Evolutionary conservation across 2,113 vertebrate genomes (phyloP).

Genomic region (Takifugu bimaculatus): DNA sequence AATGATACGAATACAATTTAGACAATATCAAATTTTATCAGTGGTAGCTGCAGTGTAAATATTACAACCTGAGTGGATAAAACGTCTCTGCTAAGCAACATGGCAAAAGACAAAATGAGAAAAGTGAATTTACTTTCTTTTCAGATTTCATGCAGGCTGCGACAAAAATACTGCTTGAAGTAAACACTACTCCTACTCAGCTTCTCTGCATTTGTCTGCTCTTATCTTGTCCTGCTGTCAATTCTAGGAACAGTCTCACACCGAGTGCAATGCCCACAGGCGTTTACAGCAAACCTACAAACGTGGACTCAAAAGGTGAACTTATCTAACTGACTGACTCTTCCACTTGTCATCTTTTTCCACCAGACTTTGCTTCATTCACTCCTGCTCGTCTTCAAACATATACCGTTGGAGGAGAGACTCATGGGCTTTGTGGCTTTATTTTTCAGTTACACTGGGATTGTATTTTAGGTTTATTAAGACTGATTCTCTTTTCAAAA

Average conservation of each 20-base stretch:
- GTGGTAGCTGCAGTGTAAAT: background rate
- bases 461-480: too few relatives aligned
- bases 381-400: background rate
- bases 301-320: constrained; percentile 24
- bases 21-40: too few relatives aligned
- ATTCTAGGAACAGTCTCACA: constrained; percentile 6
- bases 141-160: constrained; percentile 12
- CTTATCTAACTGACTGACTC: constrained; percentile 18
- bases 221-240: constrained; percentile 36
- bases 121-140: constrained; percentile 14
- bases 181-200: constrained; percentile 36
- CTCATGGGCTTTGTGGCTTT: background rate
- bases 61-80: background rate
- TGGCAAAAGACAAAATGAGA: constrained; percentile 7
- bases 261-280: constrained; percentile 18
- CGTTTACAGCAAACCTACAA: constrained; percentile 28
- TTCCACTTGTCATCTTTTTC: constrained; percentile 15
- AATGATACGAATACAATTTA: too few relatives aligned
- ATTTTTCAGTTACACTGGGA: background rate
- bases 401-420: background rate
- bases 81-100: constrained; percentile 1
- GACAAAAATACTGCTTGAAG: constrained; percentile 24
- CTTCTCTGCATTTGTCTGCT: constrained; percentile 19
- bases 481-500: too few relatives aligned
- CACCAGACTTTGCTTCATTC: constrained; percentile 7